phyloP scores from a whole-genome alignment of 2,797 vertebrate species.

The Clarias pachynema region DNA sequence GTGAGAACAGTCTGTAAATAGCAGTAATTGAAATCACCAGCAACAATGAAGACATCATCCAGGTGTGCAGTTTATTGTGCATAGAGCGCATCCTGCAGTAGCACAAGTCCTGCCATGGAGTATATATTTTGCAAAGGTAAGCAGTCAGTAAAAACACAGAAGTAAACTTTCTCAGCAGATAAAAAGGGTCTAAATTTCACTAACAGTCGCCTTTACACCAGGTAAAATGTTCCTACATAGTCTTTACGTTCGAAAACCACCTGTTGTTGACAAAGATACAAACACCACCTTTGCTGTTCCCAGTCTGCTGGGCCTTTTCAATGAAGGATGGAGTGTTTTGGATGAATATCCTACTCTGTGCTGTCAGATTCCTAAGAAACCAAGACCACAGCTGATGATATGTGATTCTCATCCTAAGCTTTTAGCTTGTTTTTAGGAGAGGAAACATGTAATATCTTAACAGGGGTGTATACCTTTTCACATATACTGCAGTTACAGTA shows the following conservation, averaged over 20 bases:
- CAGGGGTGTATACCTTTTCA: too few species aligned
- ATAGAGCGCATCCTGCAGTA: neutral
- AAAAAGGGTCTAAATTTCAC: neutral
- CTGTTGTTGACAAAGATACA: neutral
- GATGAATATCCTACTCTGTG: too few species aligned
- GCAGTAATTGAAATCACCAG: neutral
- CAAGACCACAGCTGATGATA: too few species aligned
- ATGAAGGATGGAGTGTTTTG: neutral
- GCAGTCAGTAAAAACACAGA: neutral
- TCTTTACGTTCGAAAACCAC: neutral
- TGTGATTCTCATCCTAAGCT: too few species aligned
- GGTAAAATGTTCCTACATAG: neutral
- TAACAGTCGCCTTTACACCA: neutral
- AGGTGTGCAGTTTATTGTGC: slow-evolving; percentile 1
- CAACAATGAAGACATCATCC: neutral
- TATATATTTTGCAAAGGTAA: neutral
- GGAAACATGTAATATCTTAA: too few species aligned
- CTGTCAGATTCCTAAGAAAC: too few species aligned
- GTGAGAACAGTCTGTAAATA: neutral
- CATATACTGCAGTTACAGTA: neutral
- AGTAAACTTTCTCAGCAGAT: neutral
- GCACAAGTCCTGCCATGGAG: neutral
- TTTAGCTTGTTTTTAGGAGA: too few species aligned
- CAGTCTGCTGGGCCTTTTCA: neutral
- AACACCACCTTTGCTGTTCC: neutral